Base-by-base conservation (phyloP, 1,140 invertebrate genomes). In the Contarinia nasturtii region DNA sequence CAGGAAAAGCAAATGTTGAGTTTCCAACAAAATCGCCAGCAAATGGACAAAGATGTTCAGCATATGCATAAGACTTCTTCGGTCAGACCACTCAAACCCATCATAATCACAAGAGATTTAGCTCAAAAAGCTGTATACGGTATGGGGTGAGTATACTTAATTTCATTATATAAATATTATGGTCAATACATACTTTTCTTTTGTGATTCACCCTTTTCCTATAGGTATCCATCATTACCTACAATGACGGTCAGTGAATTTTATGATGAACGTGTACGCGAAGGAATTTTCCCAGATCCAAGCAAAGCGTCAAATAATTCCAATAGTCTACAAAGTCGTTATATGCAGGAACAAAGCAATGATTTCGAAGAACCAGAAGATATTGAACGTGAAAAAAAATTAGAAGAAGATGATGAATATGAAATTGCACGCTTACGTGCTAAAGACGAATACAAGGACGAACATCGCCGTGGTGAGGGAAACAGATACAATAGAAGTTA, bases 191-290 rank as follows among this genome's bases (percentile, higher is more conserved):
- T n/a, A n/a, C n/a, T n/a, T n/a, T n/a, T n/a, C n/a, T n/a, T n/a
- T n/a, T n/a, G n/a, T n/a, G n/a, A n/a, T n/a, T n/a, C n/a, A n/a
- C n/a, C n/a, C n/a, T n/a, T n/a, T n/a, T n/a, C n/a, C n/a, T n/a
- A n/a, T n/a, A n/a, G n/a, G n/a, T 98, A 98, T 74, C 93, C 93
- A 1, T 82, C 86, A 58, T 60, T 96, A 48, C 92, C 94, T 1
- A 78, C 86, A 1, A 71, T 92, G 66, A 91, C 89, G 1, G 82
- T 98, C 0, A 80, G 95, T 57, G 93, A 98, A 65, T 96, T 97
- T 68, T 96, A 94, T 64, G 80, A 94, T 43, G 74, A 94, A 64
- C 75, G 89, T 53, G 75, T 89, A 1, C 67, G 72, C 47, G 81
- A 86, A 44, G 88, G 88, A 57, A 72, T 78, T 72, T 86, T 67